A percentile compares a stretch with the other conserved stretches of the same genome.
These are phyloP conservation scores for Recurvirostra avosetta DNA, from an alignment of 2,113 vertebrate species.

Conservation along the genomic window DNA sequence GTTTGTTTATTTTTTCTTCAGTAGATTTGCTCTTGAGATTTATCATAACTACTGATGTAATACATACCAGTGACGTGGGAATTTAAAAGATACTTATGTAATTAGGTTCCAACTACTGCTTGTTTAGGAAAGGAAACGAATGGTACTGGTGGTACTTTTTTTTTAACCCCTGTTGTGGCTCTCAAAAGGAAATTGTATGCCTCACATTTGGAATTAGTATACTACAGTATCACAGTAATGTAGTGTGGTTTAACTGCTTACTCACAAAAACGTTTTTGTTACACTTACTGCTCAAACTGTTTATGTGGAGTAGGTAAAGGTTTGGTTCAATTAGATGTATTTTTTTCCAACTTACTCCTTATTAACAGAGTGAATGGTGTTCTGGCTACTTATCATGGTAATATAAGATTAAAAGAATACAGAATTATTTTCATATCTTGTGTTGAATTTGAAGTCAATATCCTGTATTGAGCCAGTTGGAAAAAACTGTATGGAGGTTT, in stretches of 20 bases:
- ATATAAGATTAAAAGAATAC: background rate
- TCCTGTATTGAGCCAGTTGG: background rate
- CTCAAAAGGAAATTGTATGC: background rate
- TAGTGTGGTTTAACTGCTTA: background rate
- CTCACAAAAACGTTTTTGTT: background rate
- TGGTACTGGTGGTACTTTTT: background rate
- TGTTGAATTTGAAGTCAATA: background rate
- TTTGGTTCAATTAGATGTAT: background rate
- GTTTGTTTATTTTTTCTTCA: background rate
- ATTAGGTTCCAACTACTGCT: background rate
- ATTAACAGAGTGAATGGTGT: background rate
- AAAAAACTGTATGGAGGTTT: background rate
- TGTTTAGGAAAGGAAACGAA: background rate
- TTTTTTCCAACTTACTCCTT: background rate
- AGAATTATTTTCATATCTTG: background rate
- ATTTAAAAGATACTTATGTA: background rate
- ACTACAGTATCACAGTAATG: background rate
- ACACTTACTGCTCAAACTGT: background rate
- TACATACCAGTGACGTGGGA: background rate
- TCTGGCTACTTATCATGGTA: background rate
- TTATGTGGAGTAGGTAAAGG: background rate
- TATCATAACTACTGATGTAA: background rate
- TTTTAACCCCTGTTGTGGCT: background rate
- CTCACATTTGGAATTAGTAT: background rate
- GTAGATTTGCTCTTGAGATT: background rate